Evolutionary conservation across 2,888 invertebrate species (phyloP), one percentile per base, ranked within the genome.

Genomic region (Acholoe squamosa): DNA sequence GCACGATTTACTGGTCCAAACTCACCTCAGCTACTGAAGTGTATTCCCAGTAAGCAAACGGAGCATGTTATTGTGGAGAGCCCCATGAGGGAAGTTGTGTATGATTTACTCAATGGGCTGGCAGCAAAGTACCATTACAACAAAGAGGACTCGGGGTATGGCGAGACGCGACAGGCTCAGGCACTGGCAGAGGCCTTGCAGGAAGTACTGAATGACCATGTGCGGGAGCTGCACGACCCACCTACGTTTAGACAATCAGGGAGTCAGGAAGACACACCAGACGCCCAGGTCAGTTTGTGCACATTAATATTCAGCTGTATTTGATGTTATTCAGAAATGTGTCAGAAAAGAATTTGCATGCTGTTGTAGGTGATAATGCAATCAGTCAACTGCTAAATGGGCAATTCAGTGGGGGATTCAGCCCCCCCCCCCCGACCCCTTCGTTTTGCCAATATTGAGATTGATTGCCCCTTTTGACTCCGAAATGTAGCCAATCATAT

Each of bases 11-110:
- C 93, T 51, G 94, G 94, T 61, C 94, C 95, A 12, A 97, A 97
- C 95, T 97, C 97, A 71, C 96, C 97, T 92, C 97, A 97, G 77
- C 96, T 97, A n/a, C 96, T 95, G 95, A 97, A 93, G 96, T 96
- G 91, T 92, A 92, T 95, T 67, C 94, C 95, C 16, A 93, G 94
- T 12, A 95, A 95, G 91, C 93, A 94, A 51, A 76, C 93, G 31
- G 91, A 93, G 25, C 91, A 93, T 7, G 91, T 92, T 7, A 92
- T 93, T 7, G 28, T 95, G 67, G 93, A 94, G 33, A 93, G 93
- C 16, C 94, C 94, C 10, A 94, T 95, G 51, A 94, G 94, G 91
- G 94, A 94, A 89, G 95, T 96, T 14, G 92, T 98, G 33, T 97
- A 97, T 93, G 97, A 97, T 93, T 95, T 98, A 22, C 91, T 91